Conservation (phyloP, 2,888 invertebrate genomes). For the Fragum whitleyi region DNA sequence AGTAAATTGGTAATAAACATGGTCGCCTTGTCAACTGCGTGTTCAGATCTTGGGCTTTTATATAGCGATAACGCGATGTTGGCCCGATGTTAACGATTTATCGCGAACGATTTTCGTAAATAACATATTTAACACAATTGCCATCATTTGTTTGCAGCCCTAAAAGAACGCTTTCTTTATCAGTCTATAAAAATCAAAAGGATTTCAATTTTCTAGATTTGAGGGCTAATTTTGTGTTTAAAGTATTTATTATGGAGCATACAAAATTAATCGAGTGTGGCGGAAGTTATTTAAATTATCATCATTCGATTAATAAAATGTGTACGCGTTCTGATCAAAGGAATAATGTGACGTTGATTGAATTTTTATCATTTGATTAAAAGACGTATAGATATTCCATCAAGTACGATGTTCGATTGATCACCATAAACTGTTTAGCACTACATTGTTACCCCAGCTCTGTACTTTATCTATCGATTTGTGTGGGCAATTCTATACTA, state of each 20-base stretch:
- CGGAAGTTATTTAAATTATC: conserved; percentile 59
- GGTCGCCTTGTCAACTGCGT: conserved; percentile 35
- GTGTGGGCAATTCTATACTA: too few species aligned
- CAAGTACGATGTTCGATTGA: neutral
- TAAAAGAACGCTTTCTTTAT: conserved; percentile 56
- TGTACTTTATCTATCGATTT: conserved; percentile 3
- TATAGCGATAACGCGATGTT: conserved; percentile 23
- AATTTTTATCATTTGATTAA: conserved; percentile 44
- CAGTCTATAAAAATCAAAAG: conserved; percentile 54
- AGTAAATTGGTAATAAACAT: conserved; percentile 64
- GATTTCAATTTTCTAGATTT: conserved; percentile 65
- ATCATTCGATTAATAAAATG: conserved; percentile 60
- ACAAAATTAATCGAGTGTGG: conserved; percentile 56
- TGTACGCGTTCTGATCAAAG: conserved; percentile 47
- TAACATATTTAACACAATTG: conserved; percentile 48
- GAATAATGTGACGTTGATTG: conserved; percentile 21
- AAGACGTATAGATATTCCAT: conserved; percentile 28
- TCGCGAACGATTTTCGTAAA: conserved; percentile 51
- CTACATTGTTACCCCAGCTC: conserved; percentile 10
- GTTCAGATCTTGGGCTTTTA: conserved; percentile 49
- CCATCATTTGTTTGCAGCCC: conserved; percentile 42
- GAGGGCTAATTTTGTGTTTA: conserved; percentile 59
- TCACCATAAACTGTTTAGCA: conserved; percentile 2
- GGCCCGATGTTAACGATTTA: conserved; percentile 34
- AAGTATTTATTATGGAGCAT: conserved; percentile 58